Evolutionary conservation across 2,797 vertebrate species (phyloP), one percentile per base, ranked within the genome.

Genomic region (Synaphobranchus kaupii): DNA sequence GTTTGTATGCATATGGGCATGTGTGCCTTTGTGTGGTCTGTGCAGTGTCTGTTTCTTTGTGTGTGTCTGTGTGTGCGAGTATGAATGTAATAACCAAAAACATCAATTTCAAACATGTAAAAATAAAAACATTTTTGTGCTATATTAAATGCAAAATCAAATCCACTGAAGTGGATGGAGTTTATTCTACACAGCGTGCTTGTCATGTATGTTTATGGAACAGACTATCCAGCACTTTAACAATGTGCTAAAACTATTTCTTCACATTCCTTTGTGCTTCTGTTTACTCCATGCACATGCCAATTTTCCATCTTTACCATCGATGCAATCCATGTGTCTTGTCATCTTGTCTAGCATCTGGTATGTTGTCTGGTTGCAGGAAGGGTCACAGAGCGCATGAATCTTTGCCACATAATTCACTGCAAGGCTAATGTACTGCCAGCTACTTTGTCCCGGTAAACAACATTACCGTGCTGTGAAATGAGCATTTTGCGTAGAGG

Each of bases 181-280:
- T 81, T 47, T n/a, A 20, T 50, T 12, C 22, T 22, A 81, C 86
- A 66, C 58, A 44, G 52, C 39, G n/a, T 73, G 85, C 28, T 86
- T 54, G 52, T 86, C 73, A 34, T 47, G 39, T 28, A 82, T 63
- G 80, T 83, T 86, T 34, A 86, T 28, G 31, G 80, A 81, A 52
- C 47, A 28, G 63, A 58, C 78, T 86, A 60, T 68, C 78, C 9
- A 25, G 58, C 56, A 83, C 58, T 83, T 47, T 83, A 86, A 83
- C 83, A 48, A 83, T 25, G 47, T 50, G 78, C 60, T 83, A 83
- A 47, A 80, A 66, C 28, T 73, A 84, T 84, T 87, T 83, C 39
- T 84, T 60, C 81, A 84, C 86, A 87, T 87, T 87, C 86, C 86
- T 34, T 31, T 56, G 31, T 56, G 31, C 81, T 84, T 87, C 34